A percentile compares a stretch with the other conserved stretches of the same genome.
Conservation (phyloP, 2,113 vertebrate species). For the Azemiops feae region DNA sequence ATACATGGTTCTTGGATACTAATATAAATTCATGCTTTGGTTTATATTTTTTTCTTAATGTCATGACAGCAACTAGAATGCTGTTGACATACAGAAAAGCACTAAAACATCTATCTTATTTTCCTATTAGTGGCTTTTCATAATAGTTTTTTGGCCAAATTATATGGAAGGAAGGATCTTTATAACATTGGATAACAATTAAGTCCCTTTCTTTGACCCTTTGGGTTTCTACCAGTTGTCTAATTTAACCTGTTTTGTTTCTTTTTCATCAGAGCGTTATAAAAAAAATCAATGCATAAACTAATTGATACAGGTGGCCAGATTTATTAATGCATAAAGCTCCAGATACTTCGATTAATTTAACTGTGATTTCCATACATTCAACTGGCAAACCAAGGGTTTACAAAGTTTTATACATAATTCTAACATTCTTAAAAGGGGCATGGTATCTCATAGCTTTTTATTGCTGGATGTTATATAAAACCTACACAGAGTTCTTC, state of each 20-base stretch:
- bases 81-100: not conserved
- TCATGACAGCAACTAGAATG: not conserved
- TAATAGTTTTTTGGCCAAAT: conserved; percentile 19
- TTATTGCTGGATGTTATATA: not conserved
- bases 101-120: not conserved
- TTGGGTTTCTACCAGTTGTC: not conserved
- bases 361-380: not conserved
- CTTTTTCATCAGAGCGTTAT: not conserved
- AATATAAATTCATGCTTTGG: not conserved
- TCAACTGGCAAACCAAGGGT: not conserved
- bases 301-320: not conserved
- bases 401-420: not conserved
- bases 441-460: not conserved
- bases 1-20: not conserved
- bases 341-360: not conserved
- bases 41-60: not conserved
- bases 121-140: not conserved
- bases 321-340: not conserved
- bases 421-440: not conserved
- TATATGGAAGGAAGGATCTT: conserved; percentile 11
- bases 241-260: not conserved
- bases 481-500: not conserved
- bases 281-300: not conserved
- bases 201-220: not conserved
- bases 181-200: not conserved